Base-by-base conservation (phyloP, 2,888 invertebrate genomes). In the Vesta saturnalis region DNA sequence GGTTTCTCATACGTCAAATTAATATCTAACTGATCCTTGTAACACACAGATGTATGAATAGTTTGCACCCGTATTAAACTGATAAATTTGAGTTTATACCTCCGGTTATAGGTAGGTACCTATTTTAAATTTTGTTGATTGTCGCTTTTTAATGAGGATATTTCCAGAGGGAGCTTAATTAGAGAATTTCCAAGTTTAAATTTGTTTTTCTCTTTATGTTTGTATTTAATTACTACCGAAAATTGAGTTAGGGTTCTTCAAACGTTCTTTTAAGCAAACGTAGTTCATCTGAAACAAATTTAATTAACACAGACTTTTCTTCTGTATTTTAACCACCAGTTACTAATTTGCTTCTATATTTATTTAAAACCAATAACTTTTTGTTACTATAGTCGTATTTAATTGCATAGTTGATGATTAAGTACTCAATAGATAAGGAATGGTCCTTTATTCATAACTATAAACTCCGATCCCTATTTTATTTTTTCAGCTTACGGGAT, bases 201-300 rank as follows among this genome's bases (percentile, higher is more conserved):
- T 39, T 39, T 39, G 39, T 39, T 39, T 39, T 39, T 39, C 39
- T n/a, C 39, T 39, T 39, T 39, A 39, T 61, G 39, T 61, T 61
- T 61, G 54, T 52, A 54, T 61, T 61, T 61, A 54, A 61, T 61
- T 61, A 61, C 14, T 19, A 21, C 21, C 16, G 60, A 16, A 52
- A 54, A 54, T 54, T 54, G 54, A 54, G 52, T 60, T 52, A 18
- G 16, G 23, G 35, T 47, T 52, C 14, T 49, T 10, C 30, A n/a
- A 14, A 60, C 30, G 61, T 23, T 61, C 61, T 54, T 61, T 61
- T 61, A 54, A 39, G 35, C 35, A 14, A 14, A 54, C 35, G 19
- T 19, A 43, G 30, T 54, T 54, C 35, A 49, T 54, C 35, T 52
- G 8, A 54, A 61, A 54, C 21, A 14, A 61, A 54, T 39, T 54